Evolutionary conservation across 2,888 invertebrate genomes (phyloP), one percentile per base, ranked within the genome.

Genomic region (Brenthis hecate): DNA sequence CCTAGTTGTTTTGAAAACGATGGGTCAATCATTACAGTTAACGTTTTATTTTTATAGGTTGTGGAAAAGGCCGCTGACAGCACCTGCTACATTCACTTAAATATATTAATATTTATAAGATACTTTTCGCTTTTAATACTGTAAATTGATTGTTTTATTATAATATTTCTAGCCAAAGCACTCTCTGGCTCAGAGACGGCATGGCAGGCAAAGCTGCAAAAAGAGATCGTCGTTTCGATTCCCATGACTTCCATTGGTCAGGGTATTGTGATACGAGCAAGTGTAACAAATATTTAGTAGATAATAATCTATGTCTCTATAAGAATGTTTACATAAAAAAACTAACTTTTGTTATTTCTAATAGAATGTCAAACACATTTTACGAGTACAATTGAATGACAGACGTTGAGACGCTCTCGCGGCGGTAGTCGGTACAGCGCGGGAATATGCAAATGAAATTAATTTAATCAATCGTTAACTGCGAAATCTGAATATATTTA

Each of bases 401-500:
- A 14, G 32, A n/a, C 54, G 23, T 14, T 6, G 13, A 56, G 14
- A 23, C 53, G 53, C 8, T 11, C 6, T 8, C 55, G n/a, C 36
- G 16, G 43, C 6, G 1, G 43, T 2, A 13, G 11, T 19, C 16
- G 16, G 16, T 16, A 6, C 43, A 13, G 28, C n/a, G n/a, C 55
- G 23, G 14, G 28, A 28, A 11, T 48, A 66, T 66, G 54, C 47
- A 28, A 54, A 48, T 19, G 53, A 32, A 16, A 47, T 54, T 53
- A 28, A 66, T 58, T 58, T 58, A 54, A 58, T 16, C 14, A 16
- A 53, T 54, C 28, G 60, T 65, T 36, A 14, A 11, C 43, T 43
- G 53, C 57, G 6, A 47, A 43, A 28, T 65, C 51, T 36, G 50
- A 65, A 65, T 51, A 51, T 14, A 51, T 32, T 53, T 16, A 5